Conservation (phyloP, 2,888 invertebrate species). For the Eretmocerus hayati region DNA sequence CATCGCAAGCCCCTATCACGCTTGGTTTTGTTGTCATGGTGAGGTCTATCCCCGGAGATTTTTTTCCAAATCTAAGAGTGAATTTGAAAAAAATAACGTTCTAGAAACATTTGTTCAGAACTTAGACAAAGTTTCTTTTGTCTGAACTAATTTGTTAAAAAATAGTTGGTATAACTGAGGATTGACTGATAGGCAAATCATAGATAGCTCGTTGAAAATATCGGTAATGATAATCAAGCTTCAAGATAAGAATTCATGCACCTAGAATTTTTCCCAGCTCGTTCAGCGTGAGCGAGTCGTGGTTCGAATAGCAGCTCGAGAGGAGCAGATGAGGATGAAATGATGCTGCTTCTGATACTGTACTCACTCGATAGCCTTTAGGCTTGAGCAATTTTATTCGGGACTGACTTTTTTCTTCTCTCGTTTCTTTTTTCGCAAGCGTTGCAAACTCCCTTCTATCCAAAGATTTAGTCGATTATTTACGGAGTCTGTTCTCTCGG, state of each 20-base stretch:
- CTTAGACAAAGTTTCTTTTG: no score
- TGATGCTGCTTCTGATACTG: constrained; percentile 17
- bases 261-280: no score
- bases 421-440: no score
- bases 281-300: background rate
- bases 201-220: no score
- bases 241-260: no score
- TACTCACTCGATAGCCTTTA: background rate
- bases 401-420: background rate
- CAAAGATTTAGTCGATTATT: background rate
- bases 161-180: no score
- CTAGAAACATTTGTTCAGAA: no score
- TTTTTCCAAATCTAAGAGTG: no score
- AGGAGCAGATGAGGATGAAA: constrained; percentile 23
- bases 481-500: background rate
- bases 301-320: background rate
- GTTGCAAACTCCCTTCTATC: background rate
- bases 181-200: no score
- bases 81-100: no score
- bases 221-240: no score
- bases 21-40: background rate
- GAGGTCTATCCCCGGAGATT: background rate
- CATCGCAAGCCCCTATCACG: constrained; percentile 1
- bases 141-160: no score
- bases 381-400: background rate